phyloP scores from a whole-genome alignment of 2,888 invertebrate genomes.

The Tipula confusa region DNA sequence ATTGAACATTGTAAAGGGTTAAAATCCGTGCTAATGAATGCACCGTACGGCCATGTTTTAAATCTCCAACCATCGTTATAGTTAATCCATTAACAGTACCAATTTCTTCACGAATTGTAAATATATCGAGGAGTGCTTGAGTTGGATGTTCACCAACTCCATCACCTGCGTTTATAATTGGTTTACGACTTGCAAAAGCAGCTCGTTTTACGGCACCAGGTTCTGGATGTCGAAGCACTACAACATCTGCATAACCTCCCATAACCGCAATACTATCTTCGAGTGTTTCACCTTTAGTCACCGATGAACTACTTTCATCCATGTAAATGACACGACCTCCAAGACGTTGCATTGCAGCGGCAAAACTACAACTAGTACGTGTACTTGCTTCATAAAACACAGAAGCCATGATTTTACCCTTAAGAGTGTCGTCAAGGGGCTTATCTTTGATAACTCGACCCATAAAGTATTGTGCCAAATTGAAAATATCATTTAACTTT shows the following conservation, averaged over 20 bases:
- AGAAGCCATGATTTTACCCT: conserved; percentile 91
- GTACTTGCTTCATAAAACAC: conserved; percentile 98
- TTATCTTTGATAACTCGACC: conserved; percentile 78
- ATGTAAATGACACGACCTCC: conserved; percentile 91
- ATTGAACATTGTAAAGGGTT: conserved; percentile 87
- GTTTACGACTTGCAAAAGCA: conserved; percentile 76
- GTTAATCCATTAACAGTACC: conserved; percentile 97
- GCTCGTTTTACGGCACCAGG: conserved; percentile 89
- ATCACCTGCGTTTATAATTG: conserved; percentile 97
- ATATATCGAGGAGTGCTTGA: conserved; percentile 94
- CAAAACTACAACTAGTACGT: conserved; percentile 91
- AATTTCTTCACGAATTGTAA: conserved; percentile 97
- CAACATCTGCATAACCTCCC: conserved; percentile 90
- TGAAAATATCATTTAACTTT: conserved; percentile 87
- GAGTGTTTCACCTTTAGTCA: conserved; percentile 93
- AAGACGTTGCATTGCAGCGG: conserved; percentile 92
- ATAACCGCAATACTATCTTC: conserved; percentile 82
- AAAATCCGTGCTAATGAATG: conserved; percentile 93
- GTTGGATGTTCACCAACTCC: conserved; percentile 97
- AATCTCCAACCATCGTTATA: conserved; percentile 96
- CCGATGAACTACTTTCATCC: conserved; percentile 86
- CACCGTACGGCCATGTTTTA: conserved; percentile 96
- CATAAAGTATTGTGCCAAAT: conserved; percentile 84
- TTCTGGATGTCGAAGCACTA: conserved; percentile 91
- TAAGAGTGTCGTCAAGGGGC: conserved; percentile 76